Evolutionary conservation across 2,113 vertebrate species (phyloP), one percentile per base, ranked within the genome.

Genomic region (Numenius arquata): DNA sequence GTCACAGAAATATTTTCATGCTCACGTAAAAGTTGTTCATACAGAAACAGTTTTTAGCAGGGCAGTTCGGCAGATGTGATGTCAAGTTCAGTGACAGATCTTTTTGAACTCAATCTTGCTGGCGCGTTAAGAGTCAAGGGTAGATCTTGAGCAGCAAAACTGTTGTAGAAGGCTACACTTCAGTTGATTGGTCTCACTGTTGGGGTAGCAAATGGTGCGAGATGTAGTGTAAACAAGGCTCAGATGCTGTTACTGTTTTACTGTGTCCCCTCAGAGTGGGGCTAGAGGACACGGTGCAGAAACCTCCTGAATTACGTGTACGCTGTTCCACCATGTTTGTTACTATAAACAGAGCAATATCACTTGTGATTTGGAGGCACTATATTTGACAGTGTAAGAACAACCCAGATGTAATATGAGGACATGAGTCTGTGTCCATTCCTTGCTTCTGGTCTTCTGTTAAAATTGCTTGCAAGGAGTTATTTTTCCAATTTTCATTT

Each of bases 301-400:
- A 93, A 50, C 30, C 38, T 74, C 40, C 36, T 92, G 53, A 89
- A 73, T 88, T 73, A 38, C 0, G 0, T 1, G 5, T 82, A 45
- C 7, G 2, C 22, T 2, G 1, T 82, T 85, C 50, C 55, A 50
- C 80, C 29, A 6, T 70, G 45, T 87, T 87, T 91, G 58, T 92
- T 92, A 17, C 62, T 87, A 26, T 55, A 81, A 94, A 76, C 20
- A 85, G 55, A 89, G n/a, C n/a, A 65, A 30, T 56, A 70, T 50
- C 53, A 43, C 52, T 93, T 85, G n/a, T 79, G 40, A 43, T 91
- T 93, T 91, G 63, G 23, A 92, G 77, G 26, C 43, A 50, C 61
- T 89, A 34, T 85, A 63, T 92, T 92, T 89, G 77, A 85, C 86
- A 71, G 67, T 43, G 89, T 76, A 82, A 87, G 66, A 75, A 76